Percentiles rank a stretch among this genome's conserved stretches.
These are phyloP conservation scores for Coregonus suidteri DNA, from an alignment of 2,797 vertebrate species.

Conservation along the genomic window DNA sequence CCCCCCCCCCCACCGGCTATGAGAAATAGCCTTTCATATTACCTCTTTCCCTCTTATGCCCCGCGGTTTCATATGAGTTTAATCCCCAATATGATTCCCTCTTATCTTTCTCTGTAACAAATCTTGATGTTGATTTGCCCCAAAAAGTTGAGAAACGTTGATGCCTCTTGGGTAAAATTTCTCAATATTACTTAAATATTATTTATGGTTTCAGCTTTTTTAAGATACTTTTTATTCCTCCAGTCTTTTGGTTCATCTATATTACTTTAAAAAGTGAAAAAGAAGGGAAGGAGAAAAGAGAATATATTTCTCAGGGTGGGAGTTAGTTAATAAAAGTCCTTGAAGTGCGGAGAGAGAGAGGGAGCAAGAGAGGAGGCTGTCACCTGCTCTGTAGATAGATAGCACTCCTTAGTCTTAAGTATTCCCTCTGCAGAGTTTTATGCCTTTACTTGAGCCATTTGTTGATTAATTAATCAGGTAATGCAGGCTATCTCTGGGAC, in stretches of 20 bases:
- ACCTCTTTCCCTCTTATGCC: conserved; percentile 14
- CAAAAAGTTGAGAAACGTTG: conserved; percentile 37
- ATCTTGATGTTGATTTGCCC: conserved; percentile 51
- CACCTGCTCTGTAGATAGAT: conserved; percentile 71
- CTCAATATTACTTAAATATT: not conserved
- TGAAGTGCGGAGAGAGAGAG: conserved; percentile 54
- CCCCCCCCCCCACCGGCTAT: not conserved
- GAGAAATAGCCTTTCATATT: conserved; percentile 37
- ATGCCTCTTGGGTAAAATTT: conserved; percentile 20
- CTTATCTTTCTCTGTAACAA: conserved; percentile 43
- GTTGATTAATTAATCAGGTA: conserved; percentile 83
- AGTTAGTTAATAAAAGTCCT: conserved; percentile 66
- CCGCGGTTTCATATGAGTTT: conserved; percentile 25
- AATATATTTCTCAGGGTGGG: conserved; percentile 53
- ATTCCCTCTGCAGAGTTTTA: conserved; percentile 58
- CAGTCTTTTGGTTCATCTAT: not conserved
- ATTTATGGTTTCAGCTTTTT: not conserved
- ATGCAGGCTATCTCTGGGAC: conserved; percentile 70
- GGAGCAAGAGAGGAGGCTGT: conserved; percentile 59
- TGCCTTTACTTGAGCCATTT: conserved; percentile 75
- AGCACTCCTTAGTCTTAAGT: conserved; percentile 55
- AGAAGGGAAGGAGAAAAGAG: not conserved
- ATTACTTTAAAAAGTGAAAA: not conserved
- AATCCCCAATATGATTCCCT: conserved; percentile 42
- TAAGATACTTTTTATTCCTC: not conserved